A percentile compares a stretch with the other conserved stretches of the same genome.
phyloP scores from a whole-genome alignment of 2,888 invertebrate species.

The Diloba caeruleocephala region DNA sequence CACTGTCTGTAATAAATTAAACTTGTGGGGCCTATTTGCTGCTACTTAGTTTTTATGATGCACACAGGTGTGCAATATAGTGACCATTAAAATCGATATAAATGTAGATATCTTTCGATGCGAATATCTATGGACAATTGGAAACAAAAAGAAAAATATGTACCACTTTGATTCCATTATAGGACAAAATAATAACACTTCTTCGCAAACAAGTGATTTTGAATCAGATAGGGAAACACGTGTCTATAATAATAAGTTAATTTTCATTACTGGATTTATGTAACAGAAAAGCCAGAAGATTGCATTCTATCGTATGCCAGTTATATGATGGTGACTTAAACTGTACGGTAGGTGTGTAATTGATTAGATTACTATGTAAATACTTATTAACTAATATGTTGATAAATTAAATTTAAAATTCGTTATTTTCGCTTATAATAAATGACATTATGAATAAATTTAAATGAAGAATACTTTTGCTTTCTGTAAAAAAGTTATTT shows the following conservation, averaged over 20 bases:
- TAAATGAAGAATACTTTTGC: slow-evolving; percentile 13
- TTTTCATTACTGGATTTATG: background rate
- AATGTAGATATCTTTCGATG: too few relatives aligned
- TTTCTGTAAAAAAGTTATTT: background rate
- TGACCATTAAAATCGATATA: too few relatives aligned
- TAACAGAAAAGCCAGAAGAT: slow-evolving; percentile 5
- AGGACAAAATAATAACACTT: too few relatives aligned
- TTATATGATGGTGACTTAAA: slow-evolving; percentile 19
- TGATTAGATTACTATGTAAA: slow-evolving; percentile 45
- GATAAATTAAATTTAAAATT: slow-evolving; percentile 72
- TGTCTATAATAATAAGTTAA: slow-evolving; percentile 5
- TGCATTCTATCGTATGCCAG: slow-evolving; percentile 1
- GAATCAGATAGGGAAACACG: background rate
- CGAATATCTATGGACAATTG: too few relatives aligned
- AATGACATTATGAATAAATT: slow-evolving; percentile 34
- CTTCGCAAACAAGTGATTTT: too few relatives aligned
- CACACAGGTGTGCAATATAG: too few relatives aligned
- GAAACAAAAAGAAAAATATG: too few relatives aligned
- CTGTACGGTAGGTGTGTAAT: slow-evolving; percentile 29
- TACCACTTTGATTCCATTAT: too few relatives aligned
- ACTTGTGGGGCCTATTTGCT: too few relatives aligned
- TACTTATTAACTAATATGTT: slow-evolving; percentile 58
- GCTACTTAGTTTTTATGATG: too few relatives aligned
- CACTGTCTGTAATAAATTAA: too few relatives aligned
- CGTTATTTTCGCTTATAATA: slow-evolving; percentile 69